These are phyloP conservation scores for Acleris cristana DNA, from an alignment of 2,888 invertebrate species.

Conservation along the genomic window DNA sequence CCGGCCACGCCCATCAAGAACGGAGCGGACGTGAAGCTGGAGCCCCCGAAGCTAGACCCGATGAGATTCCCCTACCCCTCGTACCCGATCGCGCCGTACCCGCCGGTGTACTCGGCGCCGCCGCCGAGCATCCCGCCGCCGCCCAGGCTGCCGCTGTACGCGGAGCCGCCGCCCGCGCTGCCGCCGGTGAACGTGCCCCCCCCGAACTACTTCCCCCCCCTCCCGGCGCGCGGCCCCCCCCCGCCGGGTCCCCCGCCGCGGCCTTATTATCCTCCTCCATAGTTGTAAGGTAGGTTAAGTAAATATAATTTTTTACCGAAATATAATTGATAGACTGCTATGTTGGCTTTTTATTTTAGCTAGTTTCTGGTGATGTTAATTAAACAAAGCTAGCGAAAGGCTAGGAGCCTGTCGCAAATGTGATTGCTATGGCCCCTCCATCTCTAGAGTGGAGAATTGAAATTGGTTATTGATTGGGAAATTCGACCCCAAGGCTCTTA, in stretches of 20 bases:
- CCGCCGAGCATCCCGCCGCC: conserved; percentile 64
- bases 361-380: not conserved
- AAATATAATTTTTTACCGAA: conserved; percentile 66
- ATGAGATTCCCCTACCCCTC: conserved; percentile 63
- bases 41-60: conserved; percentile 66
- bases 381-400: no score
- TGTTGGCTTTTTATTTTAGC: conserved; percentile 45
- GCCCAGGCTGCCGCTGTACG: conserved; percentile 60
- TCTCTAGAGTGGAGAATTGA: no score
- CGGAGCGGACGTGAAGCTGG: conserved; percentile 64
- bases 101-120: conserved; percentile 73
- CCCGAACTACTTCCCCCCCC: conserved; percentile 66
- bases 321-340: conserved; percentile 63
- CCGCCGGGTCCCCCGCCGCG: conserved; percentile 66
- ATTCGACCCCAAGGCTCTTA: no score
- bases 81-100: conserved; percentile 69
- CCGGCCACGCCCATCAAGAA: conserved; percentile 71
- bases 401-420: no score
- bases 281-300: conserved; percentile 45
- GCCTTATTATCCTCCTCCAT: conserved; percentile 76
- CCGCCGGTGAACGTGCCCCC: conserved; percentile 72
- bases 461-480: no score
- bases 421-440: no score
- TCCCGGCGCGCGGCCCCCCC: conserved; percentile 55
- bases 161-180: conserved; percentile 73